phyloP scores from a whole-genome alignment of 2,888 invertebrate species.

The Hipparchia sbordonii region DNA sequence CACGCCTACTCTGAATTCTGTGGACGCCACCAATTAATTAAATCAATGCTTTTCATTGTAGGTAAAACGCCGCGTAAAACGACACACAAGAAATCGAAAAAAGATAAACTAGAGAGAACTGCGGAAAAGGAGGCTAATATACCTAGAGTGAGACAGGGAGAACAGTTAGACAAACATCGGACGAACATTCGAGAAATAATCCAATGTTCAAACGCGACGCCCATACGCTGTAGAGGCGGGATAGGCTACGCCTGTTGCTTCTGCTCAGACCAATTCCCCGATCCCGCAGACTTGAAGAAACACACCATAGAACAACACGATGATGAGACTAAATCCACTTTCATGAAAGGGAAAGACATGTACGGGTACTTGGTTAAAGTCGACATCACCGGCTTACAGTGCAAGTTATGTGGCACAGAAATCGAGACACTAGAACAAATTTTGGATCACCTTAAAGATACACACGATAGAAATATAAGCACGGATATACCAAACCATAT shows the following conservation, averaged over 20 bases:
- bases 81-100: slow-evolving; percentile 31
- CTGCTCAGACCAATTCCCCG: slow-evolving; percentile 49
- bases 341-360: slow-evolving; percentile 49
- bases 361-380: slow-evolving; percentile 54
- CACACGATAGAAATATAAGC: slow-evolving; percentile 51
- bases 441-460: slow-evolving; percentile 50
- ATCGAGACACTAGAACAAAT: slow-evolving; percentile 51
- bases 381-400: slow-evolving; percentile 59
- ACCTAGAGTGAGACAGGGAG: slow-evolving; percentile 40
- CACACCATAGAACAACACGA: slow-evolving; percentile 50
- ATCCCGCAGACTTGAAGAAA: slow-evolving; percentile 52
- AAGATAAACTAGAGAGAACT: slow-evolving; percentile 25
- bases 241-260: slow-evolving; percentile 56
- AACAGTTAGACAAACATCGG: slow-evolving; percentile 46
- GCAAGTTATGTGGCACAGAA: slow-evolving; percentile 50
- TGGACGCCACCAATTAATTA: slow-evolving; percentile 31
- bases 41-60: slow-evolving; percentile 46
- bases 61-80: slow-evolving; percentile 41
- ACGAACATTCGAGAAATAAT: slow-evolving; percentile 51
- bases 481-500: slow-evolving; percentile 56
- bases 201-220: slow-evolving; percentile 56
- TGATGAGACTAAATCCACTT: slow-evolving; percentile 42
- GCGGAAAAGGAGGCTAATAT: slow-evolving; percentile 22
- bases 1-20: background rate
- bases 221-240: slow-evolving; percentile 50